These are phyloP conservation scores for Cydia fagiglandana DNA, from an alignment of 1,140 invertebrate species.

Conservation along the genomic window DNA sequence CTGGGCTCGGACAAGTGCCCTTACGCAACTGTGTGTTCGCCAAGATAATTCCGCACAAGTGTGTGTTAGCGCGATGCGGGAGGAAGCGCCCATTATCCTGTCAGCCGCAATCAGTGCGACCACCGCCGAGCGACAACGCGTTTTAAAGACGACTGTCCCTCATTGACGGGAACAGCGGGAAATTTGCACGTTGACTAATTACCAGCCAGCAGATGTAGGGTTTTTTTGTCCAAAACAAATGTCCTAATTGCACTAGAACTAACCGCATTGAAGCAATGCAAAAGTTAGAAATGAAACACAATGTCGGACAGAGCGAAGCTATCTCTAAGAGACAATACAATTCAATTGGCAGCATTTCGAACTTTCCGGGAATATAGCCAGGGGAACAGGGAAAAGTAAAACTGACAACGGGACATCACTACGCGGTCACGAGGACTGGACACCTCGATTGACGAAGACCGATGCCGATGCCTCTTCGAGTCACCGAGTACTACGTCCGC, in stretches of 20 bases:
- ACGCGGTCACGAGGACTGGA: constrained; percentile 37
- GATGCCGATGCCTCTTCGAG: constrained; percentile 17
- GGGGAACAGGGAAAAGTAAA: background rate
- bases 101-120: constrained; percentile 68
- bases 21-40: constrained; percentile 48
- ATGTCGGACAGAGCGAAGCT: too few relatives aligned
- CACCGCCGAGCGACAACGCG: constrained; percentile 42
- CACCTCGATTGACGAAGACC: constrained; percentile 27
- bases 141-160: constrained; percentile 16
- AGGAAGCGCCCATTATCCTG: constrained; percentile 75
- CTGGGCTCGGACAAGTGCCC: constrained; percentile 47
- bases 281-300: too few relatives aligned
- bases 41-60: constrained; percentile 59
- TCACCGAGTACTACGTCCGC: constrained; percentile 16
- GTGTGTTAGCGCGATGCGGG: constrained; percentile 65
- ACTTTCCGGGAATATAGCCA: background rate
- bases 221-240: too few relatives aligned
- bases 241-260: too few relatives aligned
- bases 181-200: background rate
- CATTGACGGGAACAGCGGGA: background rate
- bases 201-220: too few relatives aligned
- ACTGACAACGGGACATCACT: background rate
- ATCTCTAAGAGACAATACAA: too few relatives aligned
- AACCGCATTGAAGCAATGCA: too few relatives aligned
- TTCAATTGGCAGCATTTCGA: too few relatives aligned